Evolutionary conservation across 2,888 invertebrate genomes (phyloP).

Genomic region (Papilio elwesi): DNA sequence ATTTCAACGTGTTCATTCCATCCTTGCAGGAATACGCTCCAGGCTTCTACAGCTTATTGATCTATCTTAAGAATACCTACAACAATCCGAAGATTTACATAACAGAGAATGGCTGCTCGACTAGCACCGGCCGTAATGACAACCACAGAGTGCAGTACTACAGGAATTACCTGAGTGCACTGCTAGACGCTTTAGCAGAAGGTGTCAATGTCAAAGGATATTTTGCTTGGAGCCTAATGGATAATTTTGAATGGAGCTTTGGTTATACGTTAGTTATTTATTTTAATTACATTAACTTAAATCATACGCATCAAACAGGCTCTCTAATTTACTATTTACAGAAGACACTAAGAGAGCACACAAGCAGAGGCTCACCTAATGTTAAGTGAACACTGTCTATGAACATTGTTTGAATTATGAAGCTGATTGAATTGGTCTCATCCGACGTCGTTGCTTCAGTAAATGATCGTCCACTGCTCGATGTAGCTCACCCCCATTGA

Average conservation of each 20-base stretch:
- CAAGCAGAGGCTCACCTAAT: too few relatives aligned
- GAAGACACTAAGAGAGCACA: too few relatives aligned
- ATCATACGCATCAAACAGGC: too few relatives aligned
- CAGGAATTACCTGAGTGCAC: constrained; percentile 62
- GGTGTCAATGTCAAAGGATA: constrained; percentile 74
- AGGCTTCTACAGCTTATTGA: constrained; percentile 48
- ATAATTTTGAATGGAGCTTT: constrained; percentile 84
- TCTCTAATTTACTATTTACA: too few relatives aligned
- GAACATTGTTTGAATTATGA: too few relatives aligned
- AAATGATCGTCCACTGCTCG: too few relatives aligned
- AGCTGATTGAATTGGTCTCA: too few relatives aligned
- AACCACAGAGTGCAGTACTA: constrained; percentile 59
- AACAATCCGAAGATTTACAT: constrained; percentile 54
- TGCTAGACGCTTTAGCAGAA: constrained; percentile 65
- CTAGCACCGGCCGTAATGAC: constrained; percentile 65
- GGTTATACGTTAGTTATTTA: constrained; percentile 74
- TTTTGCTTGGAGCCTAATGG: constrained; percentile 84
- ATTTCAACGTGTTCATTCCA: too few relatives aligned
- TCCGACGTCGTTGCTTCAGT: too few relatives aligned
- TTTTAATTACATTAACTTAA: too few relatives aligned
- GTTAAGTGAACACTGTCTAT: too few relatives aligned
- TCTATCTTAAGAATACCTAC: constrained; percentile 47
- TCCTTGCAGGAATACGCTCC: constrained; percentile 46
- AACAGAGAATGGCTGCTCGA: constrained; percentile 81
- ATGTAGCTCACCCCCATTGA: too few relatives aligned